Evolutionary conservation across 2,113 vertebrate genomes (phyloP).

Genomic region (Copsychus sechellarum): DNA sequence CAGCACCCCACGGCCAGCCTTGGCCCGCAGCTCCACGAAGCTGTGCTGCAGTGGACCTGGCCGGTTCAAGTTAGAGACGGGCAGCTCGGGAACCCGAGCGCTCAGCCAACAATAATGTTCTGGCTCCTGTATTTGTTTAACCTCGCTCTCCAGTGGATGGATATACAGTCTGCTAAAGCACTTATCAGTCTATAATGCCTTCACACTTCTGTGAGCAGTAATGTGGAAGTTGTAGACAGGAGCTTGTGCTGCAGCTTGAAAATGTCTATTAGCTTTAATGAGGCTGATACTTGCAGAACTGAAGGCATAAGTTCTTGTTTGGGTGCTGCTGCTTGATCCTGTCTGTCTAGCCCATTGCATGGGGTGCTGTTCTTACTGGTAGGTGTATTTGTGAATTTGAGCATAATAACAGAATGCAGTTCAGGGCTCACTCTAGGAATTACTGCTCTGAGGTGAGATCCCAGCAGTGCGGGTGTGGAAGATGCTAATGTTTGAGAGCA

Average conservation of each 20-base stretch:
- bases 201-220: constrained; percentile 38
- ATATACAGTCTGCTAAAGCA: constrained; percentile 65
- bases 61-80: constrained; percentile 25
- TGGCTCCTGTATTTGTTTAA: constrained; percentile 68
- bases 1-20: constrained; percentile 14
- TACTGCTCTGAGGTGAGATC: neutral
- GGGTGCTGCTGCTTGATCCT: neutral
- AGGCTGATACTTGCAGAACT: neutral
- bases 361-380: neutral
- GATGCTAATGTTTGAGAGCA: neutral
- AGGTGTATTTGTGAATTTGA: neutral
- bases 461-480: neutral
- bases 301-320: neutral
- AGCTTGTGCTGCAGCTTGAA: neutral
- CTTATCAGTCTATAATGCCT: constrained; percentile 60
- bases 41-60: neutral
- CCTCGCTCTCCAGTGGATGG: constrained; percentile 50
- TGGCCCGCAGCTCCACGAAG: neutral
- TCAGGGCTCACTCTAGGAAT: neutral
- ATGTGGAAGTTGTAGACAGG: constrained; percentile 20
- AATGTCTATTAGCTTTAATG: constrained; percentile 9
- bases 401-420: neutral
- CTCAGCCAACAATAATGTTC: constrained; percentile 61
- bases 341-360: neutral
- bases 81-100: constrained; percentile 6